Evolutionary conservation across 2,888 invertebrate species (phyloP), one percentile per base, ranked within the genome.

Genomic region (Bellardia bayeri): DNA sequence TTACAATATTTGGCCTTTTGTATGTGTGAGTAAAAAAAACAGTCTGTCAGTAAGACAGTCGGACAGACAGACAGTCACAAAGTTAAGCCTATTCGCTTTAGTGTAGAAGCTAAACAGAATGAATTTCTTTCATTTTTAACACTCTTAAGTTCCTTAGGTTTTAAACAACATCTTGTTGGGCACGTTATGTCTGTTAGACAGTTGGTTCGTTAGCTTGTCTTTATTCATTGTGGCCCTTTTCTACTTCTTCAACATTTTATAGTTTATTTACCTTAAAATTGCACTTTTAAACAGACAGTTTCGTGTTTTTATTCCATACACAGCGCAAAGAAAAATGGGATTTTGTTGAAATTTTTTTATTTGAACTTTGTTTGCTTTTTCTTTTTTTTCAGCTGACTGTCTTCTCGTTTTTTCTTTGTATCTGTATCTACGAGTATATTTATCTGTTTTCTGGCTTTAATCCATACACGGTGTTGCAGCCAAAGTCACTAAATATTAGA

Each of bases 221-320:
- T 56, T 33, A 51, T 66, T 72, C 49, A 51, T 37, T 51, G n/a
- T 23, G 13, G 45, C 61, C 58, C 64, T 66, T 78, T 66, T 8
- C 51, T 63, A 69, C 33, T 51, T 51, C 9, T 51, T 51, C 51
- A 61, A 30, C 40, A 33, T 56, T 81, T 74, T 61, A 30, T 64
- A 82, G 82, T 86, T 79, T 82, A 68, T 82, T 82, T 82, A 78
- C 78, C 82, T 82, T 66, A 63, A 63, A 79, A 82, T 68, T 75
- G 14, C 68, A 58, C 61, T 79, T 45, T 45, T 6, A 61, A 72
- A 66, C 13, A 49, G 30, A 51, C 63, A 16, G 51, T 76, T 63
- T 51, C 13, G 16, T n/a, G 54, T 64, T 84, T 72, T 83, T 74
- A 5, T 58, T 68, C 45, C 2, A 11, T 14, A 51, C n/a, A 6